Base-by-base conservation (phyloP, 2,888 invertebrate species). In the Drosophila fulvimacula region DNA sequence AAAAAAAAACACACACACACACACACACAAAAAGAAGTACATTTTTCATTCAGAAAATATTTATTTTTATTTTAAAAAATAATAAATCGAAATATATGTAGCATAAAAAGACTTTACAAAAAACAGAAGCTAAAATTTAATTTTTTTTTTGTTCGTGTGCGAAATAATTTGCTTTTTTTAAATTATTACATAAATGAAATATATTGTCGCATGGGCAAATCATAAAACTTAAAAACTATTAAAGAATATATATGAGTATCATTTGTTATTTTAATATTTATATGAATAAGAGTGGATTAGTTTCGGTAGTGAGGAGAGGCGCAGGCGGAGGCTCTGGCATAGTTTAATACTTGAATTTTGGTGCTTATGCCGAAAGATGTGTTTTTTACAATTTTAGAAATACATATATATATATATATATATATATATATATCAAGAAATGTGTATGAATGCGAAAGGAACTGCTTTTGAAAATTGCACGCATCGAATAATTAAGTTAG, bases 201-300 rank as follows among this genome's bases (percentile, higher is more conserved):
- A 24, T 21, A 41, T 27, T 57, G 48, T 48, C 41, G 51, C 46
- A 55, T 56, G 17, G 36, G 65, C 53, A 48, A 61, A 55, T 46
- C 63, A 61, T 48, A 64, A 59, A 73, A 59, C 79, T 79, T 79
- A 88, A 62, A 67, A 69, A 53, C 88, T 81, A 85, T 66, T 70
- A 59, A 78, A 88, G 73, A 79, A 81, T 82, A 90, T 86, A 76
- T 91, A 91, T 90, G 91, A 91, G 90, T 91, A 90, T 90, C 91
- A 89, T 89, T 91, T 85, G 83, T 88, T 88, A 90, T 86, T 82
- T 74, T 62, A 79, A 76, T 69, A 73, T 67, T 64, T 75, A 73
- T 58, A 56, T 71, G 67, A 63, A 63, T 62, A 62, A 21, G 15
- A 30, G n/a, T 39, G 30, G 51, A 21, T 69, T 41, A 69, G 52